These are phyloP conservation scores for Vidua macroura DNA, from an alignment of 2,113 vertebrate genomes.

Conservation along the genomic window DNA sequence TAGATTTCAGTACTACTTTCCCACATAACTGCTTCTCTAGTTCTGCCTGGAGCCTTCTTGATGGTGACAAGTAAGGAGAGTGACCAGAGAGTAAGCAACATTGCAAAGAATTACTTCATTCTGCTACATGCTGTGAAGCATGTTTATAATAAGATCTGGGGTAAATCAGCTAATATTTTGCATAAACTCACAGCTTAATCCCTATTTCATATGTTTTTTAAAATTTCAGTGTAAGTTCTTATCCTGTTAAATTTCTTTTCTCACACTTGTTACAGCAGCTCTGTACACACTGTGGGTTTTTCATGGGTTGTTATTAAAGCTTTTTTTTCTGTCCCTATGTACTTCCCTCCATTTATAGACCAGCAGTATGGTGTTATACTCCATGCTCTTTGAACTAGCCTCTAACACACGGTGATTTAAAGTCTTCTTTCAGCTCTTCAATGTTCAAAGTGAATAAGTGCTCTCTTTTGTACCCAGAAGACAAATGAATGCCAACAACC, in stretches of 20 bases:
- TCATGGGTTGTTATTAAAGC: background rate
- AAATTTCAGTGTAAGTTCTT: background rate
- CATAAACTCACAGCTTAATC: background rate
- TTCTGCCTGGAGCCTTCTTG: background rate
- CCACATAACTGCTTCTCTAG: background rate
- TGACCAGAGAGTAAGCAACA: background rate
- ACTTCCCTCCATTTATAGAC: background rate
- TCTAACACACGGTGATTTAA: background rate
- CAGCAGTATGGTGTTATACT: background rate
- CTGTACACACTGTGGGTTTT: background rate
- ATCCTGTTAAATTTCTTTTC: background rate
- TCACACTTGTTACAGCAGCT: background rate
- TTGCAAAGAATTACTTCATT: background rate
- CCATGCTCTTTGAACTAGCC: conserved; percentile 1
- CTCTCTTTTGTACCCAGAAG: conserved; percentile 38
- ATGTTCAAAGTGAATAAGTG: conserved; percentile 37
- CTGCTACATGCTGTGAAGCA: background rate
- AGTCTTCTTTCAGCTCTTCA: conserved; percentile 21
- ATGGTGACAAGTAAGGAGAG: background rate
- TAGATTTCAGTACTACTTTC: background rate
- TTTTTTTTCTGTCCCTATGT: background rate
- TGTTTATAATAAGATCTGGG: background rate
- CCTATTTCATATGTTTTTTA: background rate
- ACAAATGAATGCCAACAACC: conserved; percentile 38
- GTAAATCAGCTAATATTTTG: background rate